Base-by-base conservation (phyloP, 64 coral and sea anemone genomes). In the Cladopsammia gracilis region DNA sequence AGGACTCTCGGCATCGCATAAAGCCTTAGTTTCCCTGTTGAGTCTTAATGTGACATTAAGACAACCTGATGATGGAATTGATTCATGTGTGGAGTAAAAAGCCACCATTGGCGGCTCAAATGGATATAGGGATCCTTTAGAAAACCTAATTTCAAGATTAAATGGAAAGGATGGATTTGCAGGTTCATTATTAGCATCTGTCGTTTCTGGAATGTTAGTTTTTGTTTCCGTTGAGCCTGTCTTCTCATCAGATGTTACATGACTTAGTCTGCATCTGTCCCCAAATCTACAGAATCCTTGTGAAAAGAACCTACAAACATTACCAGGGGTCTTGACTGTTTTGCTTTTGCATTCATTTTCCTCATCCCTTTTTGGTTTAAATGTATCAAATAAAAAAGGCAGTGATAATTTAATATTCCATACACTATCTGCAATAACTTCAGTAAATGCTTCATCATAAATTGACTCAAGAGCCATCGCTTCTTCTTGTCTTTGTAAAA, bases 271-370 rank as follows among this genome's bases (percentile, higher is more conserved):
- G 25, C 96, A 98, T 82, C 74, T 90, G 50, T 54, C 20, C 12
- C 92, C 96, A 88, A 91, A 98, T 61, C 51, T 98, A 84, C 96
- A 98, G 20, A 91, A n/a, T 1, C 96, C 96, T 66, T 59, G 52
- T 13, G 91, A 49, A 62, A 91, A 97, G 59, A 94, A 94, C 66
- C 85, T 93, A 79, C 96, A 97, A 20, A 88, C 22, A 94, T 94
- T 91, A 44, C 20, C 76, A 23, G 75, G 20, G 20, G 3, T 53
- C 61, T 83, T 26, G 70, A 8, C 34, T 23, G 22, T 82, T 64
- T 62, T 77, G 24, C 45, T 54, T 10, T 84, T 53, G 58, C 24
- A 25, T n/a, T 54, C 10, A 48, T 11, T 45, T 86, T n/a, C 11
- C 3, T 2, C 9, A 12, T 71, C 48, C 7, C 12, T 73, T 47